These are phyloP conservation scores for Muscicapa comitata DNA, from an alignment of 2,797 vertebrate genomes.

Conservation along the genomic window DNA sequence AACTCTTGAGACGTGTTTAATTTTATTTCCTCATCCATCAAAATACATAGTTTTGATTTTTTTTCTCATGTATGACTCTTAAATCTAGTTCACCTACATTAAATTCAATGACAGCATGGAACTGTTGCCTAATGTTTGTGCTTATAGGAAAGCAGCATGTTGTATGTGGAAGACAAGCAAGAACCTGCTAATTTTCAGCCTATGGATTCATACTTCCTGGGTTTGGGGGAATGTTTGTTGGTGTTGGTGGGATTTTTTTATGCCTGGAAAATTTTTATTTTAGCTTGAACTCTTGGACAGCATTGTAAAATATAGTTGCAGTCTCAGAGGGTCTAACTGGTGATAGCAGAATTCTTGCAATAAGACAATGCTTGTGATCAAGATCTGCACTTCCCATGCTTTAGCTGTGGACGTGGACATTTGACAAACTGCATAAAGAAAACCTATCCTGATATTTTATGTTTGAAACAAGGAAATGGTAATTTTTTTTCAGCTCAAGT, in stretches of 20 bases:
- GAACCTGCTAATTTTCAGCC: background rate
- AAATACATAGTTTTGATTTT: background rate
- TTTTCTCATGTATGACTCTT: background rate
- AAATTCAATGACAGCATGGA: background rate
- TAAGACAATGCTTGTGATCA: background rate
- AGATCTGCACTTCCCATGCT: background rate
- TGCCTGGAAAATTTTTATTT: background rate
- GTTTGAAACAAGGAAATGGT: background rate
- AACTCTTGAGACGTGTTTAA: background rate
- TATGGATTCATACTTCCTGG: background rate
- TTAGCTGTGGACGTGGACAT: background rate
- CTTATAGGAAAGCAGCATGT: background rate
- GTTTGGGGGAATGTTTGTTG: accelerated
- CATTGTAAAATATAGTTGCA: background rate
- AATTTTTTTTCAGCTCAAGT: conserved; percentile 8
- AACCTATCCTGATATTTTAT: background rate
- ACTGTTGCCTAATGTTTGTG: background rate
- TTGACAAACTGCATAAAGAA: background rate
- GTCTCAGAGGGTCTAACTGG: background rate
- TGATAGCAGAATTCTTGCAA: background rate
- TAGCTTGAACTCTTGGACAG: background rate
- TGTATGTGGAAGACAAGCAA: background rate
- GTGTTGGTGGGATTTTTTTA: accelerated
- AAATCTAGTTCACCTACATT: background rate
- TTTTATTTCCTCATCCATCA: background rate